phyloP scores from a whole-genome alignment of 1,140 invertebrate species.

The Drosophila repleta region DNA sequence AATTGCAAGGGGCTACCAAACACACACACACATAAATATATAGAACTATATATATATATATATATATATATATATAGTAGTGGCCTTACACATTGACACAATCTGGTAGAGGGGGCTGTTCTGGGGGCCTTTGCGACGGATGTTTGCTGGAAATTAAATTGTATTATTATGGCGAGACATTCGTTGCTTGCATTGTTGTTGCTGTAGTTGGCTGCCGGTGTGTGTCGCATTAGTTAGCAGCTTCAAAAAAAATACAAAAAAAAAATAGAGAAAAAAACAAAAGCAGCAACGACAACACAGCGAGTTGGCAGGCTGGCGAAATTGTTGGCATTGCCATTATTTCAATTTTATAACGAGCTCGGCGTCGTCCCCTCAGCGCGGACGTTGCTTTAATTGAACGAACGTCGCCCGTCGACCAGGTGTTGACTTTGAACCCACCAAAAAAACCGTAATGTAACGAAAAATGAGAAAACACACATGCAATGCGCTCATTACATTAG shows the following conservation, averaged over 20 bases:
- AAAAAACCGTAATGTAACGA: slow-evolving; percentile 24
- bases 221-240: slow-evolving; percentile 75
- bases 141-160: slow-evolving; percentile 83
- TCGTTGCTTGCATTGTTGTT: slow-evolving; percentile 55
- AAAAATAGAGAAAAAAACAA: not conserved
- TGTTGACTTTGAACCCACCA: slow-evolving; percentile 67
- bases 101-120: slow-evolving; percentile 21
- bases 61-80: slow-evolving; percentile 25
- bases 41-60: slow-evolving; percentile 26
- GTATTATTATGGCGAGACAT: slow-evolving; percentile 81
- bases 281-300: not conserved
- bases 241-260: slow-evolving; percentile 3
- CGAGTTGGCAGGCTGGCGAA: slow-evolving; percentile 15
- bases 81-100: slow-evolving; percentile 67
- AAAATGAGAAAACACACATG: slow-evolving; percentile 52
- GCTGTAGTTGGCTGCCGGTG: slow-evolving; percentile 52
- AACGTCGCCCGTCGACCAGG: slow-evolving; percentile 49
- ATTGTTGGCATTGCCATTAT: slow-evolving; percentile 49
- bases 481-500: slow-evolving; percentile 78
- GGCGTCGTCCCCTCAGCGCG: slow-evolving; percentile 24
- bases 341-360: slow-evolving; percentile 50
- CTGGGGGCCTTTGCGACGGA: slow-evolving; percentile 44
- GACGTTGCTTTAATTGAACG: slow-evolving; percentile 69
- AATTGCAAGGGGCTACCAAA: slow-evolving; percentile 43
- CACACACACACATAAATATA: slow-evolving; percentile 8